phyloP scores from a whole-genome alignment of 2,797 vertebrate genomes.

The Falco novaeseelandiae region DNA sequence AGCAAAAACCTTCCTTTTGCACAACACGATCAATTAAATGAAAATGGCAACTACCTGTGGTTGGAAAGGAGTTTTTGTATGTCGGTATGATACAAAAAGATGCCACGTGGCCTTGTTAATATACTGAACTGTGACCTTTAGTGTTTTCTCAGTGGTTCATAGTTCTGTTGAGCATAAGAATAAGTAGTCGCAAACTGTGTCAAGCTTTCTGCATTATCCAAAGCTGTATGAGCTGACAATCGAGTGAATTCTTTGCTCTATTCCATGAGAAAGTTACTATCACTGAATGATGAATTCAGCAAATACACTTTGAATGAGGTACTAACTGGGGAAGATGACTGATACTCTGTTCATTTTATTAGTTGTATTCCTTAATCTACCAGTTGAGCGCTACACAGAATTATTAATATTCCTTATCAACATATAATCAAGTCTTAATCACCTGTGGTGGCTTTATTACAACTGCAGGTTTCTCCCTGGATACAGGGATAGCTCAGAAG shows the following conservation, averaged over 20 bases:
- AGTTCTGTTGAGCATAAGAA: neutral
- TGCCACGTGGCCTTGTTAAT: neutral
- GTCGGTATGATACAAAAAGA: neutral
- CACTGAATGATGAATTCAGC: neutral
- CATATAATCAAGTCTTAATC: neutral
- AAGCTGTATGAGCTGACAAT: neutral
- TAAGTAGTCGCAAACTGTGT: neutral
- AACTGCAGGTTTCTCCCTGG: neutral
- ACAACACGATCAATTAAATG: neutral
- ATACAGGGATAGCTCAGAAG: neutral
- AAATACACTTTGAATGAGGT: neutral
- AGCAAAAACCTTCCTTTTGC: neutral
- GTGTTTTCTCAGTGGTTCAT: neutral
- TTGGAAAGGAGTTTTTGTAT: neutral
- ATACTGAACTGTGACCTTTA: neutral
- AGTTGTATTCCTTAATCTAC: neutral
- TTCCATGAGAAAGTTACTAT: neutral
- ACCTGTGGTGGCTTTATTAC: neutral
- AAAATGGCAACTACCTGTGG: neutral
- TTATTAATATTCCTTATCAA: neutral
- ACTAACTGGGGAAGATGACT: neutral
- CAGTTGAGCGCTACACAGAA: neutral
- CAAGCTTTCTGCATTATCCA: neutral
- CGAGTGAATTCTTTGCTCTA: neutral
- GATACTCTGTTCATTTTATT: neutral